Evolutionary conservation across 1,140 invertebrate species (phyloP), one percentile per base, ranked within the genome.

Genomic region (Heterodera carotae): DNA sequence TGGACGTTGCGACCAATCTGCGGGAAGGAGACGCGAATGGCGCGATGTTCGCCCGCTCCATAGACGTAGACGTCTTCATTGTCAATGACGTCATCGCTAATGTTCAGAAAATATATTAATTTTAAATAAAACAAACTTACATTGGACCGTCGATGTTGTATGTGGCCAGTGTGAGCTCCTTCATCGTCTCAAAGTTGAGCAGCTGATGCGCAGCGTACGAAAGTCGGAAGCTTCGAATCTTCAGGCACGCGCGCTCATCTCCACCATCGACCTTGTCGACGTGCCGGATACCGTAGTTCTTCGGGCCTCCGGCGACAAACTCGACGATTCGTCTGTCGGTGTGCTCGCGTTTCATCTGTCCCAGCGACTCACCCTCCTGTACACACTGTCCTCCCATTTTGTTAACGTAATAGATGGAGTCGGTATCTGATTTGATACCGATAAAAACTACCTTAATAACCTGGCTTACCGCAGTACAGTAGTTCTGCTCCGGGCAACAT

Each of bases 121-220:
- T 69, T 69, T 69, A 25, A 25, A 25, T n/a, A 69, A 25, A 29
- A 53, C 2, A 8, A 27, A 25, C 31, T 7, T 2, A 69, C 68
- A 69, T 69, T 31, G 25, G 36, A 0, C 68, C 68, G 33, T 69
- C 68, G 27, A 69, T 69, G 31, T 69, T 69, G 29, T n/a, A 69
- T 8, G 36, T 36, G n/a, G 25, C 8, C 25, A 69, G 31, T 8
- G 48, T 48, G 27, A 69, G 68, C 25, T 33, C 7, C 31, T 69
- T 69, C 68, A 69, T 69, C 1, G 68, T n/a, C 0, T 69, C 25
- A 33, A 69, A 69, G 33, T 69, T 69, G 25, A 69, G 8, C 8
- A 69, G 8, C 48, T 69, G 68, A 22, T 69, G 27, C 5, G 68
- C 48, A 10, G 68, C 68, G 48, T 69, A 69, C n/a, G 68, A 69